Conservation (phyloP, 2,888 invertebrate species). For the Meloe dianella region DNA sequence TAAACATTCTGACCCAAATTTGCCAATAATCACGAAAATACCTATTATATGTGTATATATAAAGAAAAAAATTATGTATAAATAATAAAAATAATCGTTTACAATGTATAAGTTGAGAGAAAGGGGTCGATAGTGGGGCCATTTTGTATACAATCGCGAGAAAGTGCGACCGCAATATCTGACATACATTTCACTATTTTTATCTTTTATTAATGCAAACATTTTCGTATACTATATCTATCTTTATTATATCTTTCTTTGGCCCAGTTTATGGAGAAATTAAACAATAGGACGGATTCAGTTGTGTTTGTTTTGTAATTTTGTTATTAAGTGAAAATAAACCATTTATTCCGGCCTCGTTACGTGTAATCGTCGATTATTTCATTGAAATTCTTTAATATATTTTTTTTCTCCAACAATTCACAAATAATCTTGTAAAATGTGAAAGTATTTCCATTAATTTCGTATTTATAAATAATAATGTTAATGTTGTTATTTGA, state of each 20-base stretch:
- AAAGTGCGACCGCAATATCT: conserved; percentile 53
- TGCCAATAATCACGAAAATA: conserved; percentile 21
- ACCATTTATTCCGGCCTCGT: conserved; percentile 18
- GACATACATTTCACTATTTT: conserved; percentile 53
- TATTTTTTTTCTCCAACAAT: not conserved
- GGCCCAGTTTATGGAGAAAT: conserved; percentile 57
- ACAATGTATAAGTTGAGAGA: conserved; percentile 13
- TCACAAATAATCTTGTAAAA: not conserved
- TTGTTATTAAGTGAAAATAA: conserved; percentile 33
- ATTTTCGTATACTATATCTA: conserved; percentile 38
- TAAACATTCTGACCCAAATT: conserved; percentile 26
- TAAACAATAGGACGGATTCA: conserved; percentile 45
- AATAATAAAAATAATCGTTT: not conserved
- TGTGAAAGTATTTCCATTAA: conserved; percentile 4
- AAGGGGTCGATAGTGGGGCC: conserved; percentile 30
- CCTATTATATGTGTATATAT: too few relatives aligned
- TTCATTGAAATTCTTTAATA: conserved; percentile 19
- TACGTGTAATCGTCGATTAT: conserved; percentile 27
- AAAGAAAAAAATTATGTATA: not conserved
- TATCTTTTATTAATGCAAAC: conserved; percentile 45
- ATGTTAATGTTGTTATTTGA: too few relatives aligned
- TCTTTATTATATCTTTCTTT: conserved; percentile 56
- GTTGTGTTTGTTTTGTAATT: conserved; percentile 30
- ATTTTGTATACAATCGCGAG: conserved; percentile 35
- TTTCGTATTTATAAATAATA: not conserved